A percentile compares a stretch with the other conserved stretches of the same genome.
Conservation (phyloP, 2,113 vertebrate species). For the Ctenomys sociabilis region DNA sequence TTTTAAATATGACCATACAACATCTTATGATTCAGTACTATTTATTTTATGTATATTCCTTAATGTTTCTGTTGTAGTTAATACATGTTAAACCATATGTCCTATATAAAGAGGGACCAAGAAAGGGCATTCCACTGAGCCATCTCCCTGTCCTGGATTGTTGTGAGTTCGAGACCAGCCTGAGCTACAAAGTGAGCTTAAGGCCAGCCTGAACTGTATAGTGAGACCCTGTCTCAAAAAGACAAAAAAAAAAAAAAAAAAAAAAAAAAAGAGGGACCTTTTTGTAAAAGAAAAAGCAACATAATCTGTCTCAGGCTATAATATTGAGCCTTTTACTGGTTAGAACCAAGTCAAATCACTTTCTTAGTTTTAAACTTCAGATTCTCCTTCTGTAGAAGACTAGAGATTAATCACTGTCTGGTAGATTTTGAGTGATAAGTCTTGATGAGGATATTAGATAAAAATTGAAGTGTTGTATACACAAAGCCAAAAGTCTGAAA, state of each 20-base stretch:
- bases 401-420: background rate
- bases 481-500: background rate
- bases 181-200: no score
- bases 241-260: no score
- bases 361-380: background rate
- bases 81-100: background rate
- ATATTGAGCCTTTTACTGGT: background rate
- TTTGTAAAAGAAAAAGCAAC: background rate
- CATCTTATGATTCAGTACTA: constrained; percentile 81
- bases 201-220: no score
- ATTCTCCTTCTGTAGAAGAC: background rate
- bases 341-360: background rate
- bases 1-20: constrained; percentile 80
- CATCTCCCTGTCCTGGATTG: no score
- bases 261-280: background rate
- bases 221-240: no score
- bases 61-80: constrained; percentile 82
- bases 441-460: background rate
- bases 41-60: constrained; percentile 84
- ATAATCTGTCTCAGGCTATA: no score
- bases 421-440: background rate
- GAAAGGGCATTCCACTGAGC: no score
- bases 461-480: background rate
- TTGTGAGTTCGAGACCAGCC: no score
- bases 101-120: background rate